These are phyloP conservation scores for Microplitis mediator DNA, from an alignment of 1,140 invertebrate species.

Conservation along the genomic window DNA sequence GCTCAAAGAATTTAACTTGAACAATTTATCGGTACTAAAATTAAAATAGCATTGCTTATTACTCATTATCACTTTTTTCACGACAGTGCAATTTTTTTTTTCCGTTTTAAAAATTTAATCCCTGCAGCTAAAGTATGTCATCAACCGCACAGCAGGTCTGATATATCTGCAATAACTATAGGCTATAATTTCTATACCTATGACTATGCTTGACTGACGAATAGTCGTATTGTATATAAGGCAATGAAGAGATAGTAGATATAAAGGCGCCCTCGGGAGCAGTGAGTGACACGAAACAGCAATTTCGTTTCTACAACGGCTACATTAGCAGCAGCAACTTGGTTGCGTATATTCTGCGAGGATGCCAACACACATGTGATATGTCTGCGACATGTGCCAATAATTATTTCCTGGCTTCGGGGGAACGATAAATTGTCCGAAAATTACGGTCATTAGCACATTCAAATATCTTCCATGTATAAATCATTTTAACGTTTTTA, in stretches of 20 bases:
- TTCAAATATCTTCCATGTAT: neutral
- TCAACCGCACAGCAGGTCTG: no score
- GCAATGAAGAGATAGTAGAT: neutral
- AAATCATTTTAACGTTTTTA: no score
- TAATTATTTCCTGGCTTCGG: slow-evolving; percentile 16
- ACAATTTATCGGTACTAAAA: no score
- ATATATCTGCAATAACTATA: no score
- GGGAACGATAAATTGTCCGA: slow-evolving; percentile 17
- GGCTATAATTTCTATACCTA: no score
- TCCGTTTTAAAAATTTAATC: no score
- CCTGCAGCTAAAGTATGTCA: no score
- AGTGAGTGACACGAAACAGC: slow-evolving; percentile 25
- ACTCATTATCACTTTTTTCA: no score
- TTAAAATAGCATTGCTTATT: no score
- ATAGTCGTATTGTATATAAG: neutral
- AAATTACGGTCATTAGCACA: neutral
- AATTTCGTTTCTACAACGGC: slow-evolving; percentile 20
- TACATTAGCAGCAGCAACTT: slow-evolving; percentile 7
- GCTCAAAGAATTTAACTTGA: no score
- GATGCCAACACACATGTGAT: slow-evolving; percentile 14
- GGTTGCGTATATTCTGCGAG: neutral
- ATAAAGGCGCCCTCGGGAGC: slow-evolving; percentile 20
- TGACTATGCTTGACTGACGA: no score
- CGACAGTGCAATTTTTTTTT: no score
- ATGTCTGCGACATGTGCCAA: slow-evolving; percentile 11